Conservation (phyloP, 1,140 invertebrate species). For the Potamilus streckersoni region DNA sequence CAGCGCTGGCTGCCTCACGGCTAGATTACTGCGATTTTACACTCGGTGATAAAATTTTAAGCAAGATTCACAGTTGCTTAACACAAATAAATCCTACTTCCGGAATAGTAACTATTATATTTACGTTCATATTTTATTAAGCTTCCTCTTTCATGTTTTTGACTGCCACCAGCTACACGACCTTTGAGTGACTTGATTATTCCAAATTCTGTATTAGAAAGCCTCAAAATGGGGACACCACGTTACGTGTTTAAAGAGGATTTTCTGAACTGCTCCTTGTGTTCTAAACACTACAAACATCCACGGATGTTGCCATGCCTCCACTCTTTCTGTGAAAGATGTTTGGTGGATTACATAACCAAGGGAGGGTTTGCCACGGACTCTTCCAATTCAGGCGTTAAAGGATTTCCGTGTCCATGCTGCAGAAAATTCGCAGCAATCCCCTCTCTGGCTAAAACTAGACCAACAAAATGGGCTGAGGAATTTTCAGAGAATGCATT, state of each 20-base stretch:
- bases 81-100: no score
- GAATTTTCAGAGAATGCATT: conserved; percentile 25
- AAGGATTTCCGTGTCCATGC: conserved; percentile 28
- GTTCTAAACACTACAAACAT: conserved; percentile 10
- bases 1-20: no score
- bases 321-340: conserved; percentile 28
- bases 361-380: background rate
- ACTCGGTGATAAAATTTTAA: no score
- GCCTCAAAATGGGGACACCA: no score
- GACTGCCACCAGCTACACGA: no score
- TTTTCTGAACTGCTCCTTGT: conserved; percentile 23
- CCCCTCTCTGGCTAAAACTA: conserved; percentile 16
- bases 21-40: no score
- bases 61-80: no score
- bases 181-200: no score
- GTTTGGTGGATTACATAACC: conserved; percentile 16
- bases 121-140: no score
- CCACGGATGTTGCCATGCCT: conserved; percentile 33
- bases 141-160: no score
- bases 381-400: background rate
- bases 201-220: no score
- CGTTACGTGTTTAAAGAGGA: conserved; percentile 15
- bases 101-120: no score
- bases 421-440: conserved; percentile 27
- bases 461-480: conserved; percentile 19